phyloP scores from a whole-genome alignment of 2,888 invertebrate genomes.

The Tuta absoluta region DNA sequence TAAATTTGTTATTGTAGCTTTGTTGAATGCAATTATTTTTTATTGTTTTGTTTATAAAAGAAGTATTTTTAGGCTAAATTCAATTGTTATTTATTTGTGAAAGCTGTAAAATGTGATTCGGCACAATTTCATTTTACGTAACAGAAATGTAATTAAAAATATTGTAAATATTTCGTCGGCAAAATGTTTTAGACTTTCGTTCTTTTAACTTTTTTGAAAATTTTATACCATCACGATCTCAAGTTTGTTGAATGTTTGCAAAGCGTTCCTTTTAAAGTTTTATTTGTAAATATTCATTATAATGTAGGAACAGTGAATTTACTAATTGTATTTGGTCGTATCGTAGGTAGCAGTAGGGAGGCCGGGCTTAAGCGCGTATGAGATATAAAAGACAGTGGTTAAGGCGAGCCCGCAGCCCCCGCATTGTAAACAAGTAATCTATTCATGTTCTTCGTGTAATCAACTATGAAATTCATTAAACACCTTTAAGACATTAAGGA shows the following conservation, averaged over 20 bases:
- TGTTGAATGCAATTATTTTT: constrained; percentile 81
- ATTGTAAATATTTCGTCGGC: constrained; percentile 72
- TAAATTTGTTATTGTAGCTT: constrained; percentile 81
- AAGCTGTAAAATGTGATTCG: constrained; percentile 76
- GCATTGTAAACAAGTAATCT: constrained; percentile 69
- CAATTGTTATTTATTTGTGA: constrained; percentile 80
- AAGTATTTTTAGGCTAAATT: constrained; percentile 80
- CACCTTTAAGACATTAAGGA: constrained; percentile 72
- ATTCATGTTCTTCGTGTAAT: constrained; percentile 77
- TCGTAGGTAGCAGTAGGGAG: constrained; percentile 55
- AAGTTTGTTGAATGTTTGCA: constrained; percentile 81
- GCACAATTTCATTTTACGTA: constrained; percentile 63
- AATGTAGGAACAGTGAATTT: constrained; percentile 77
- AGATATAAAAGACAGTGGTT: background rate
- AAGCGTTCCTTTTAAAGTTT: constrained; percentile 82
- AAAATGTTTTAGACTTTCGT: constrained; percentile 70
- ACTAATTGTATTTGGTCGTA: constrained; percentile 71
- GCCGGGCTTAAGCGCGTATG: constrained; percentile 41
- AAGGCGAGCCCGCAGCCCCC: constrained; percentile 50
- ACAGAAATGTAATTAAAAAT: constrained; percentile 51
- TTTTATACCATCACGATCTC: constrained; percentile 81
- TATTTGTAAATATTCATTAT: constrained; percentile 76
- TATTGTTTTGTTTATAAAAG: constrained; percentile 80
- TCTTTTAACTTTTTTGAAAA: constrained; percentile 70
- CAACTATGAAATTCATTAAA: constrained; percentile 73